Percentiles rank a stretch among this genome's conserved stretches.
phyloP scores from a whole-genome alignment of 2,113 vertebrate genomes.

The Chloroceryle aenea region DNA sequence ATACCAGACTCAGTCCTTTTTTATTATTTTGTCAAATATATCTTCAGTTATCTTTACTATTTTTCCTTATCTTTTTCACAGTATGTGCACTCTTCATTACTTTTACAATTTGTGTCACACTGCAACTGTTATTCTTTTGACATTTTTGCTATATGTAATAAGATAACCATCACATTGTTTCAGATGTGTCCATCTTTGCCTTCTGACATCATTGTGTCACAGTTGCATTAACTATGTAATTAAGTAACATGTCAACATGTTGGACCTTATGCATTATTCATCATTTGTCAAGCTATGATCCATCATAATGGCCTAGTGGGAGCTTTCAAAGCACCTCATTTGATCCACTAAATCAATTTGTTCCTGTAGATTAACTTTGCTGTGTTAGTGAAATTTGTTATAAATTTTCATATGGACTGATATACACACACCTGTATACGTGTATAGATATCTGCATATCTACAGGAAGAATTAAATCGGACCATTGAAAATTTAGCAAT shows the following conservation, averaged over 20 bases:
- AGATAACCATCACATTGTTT: not conserved
- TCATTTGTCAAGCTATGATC: not conserved
- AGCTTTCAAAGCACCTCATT: not conserved
- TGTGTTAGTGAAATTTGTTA: not conserved
- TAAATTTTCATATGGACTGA: not conserved
- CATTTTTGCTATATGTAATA: not conserved
- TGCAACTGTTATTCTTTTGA: not conserved
- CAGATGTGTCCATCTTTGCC: not conserved
- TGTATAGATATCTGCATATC: not conserved
- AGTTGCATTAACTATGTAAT: not conserved
- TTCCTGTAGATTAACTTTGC: not conserved
- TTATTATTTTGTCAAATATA: not conserved
- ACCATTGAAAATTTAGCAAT: not conserved
- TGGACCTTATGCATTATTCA: conserved; percentile 7
- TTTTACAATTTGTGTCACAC: not conserved
- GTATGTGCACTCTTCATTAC: not conserved
- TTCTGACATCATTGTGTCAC: not conserved
- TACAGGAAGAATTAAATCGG: not conserved
- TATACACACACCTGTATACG: rapidly evolving
- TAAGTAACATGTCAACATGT: not conserved
- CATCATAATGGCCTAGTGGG: not conserved
- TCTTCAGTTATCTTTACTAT: not conserved
- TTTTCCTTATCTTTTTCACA: not conserved
- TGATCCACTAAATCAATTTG: not conserved
- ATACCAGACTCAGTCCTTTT: not conserved